Evolutionary conservation across 2,888 invertebrate species (phyloP), one percentile per base, ranked within the genome.

Genomic region (Litoditis marina): DNA sequence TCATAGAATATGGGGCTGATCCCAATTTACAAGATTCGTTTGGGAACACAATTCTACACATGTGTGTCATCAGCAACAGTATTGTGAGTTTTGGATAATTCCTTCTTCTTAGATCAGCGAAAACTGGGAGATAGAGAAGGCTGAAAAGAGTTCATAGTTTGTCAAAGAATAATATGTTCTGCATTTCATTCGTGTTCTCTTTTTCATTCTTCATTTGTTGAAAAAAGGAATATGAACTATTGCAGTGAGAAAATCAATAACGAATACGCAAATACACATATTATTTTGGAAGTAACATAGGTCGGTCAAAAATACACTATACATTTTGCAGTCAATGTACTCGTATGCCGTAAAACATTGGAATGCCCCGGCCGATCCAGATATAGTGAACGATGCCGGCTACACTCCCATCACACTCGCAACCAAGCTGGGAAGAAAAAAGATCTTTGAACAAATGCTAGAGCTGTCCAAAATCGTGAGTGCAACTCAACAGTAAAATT

Each of bases 11-110:
- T 52, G 94, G 91, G 1, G 94, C 95, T 0, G 90, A 96, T 85
- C 96, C 96, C 0, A 94, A 98, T 84, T 87, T 89, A 5, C 91
- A 92, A 83, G 96, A 98, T 84, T 89, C 91, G 0, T 95, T 94
- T 82, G 98, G 98, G 13, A 98, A 98, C 84, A 95, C 94, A 89
- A 92, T 95, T 70, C 87, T 98, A n/a, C 98, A 98, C 83, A 95
- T 98, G 94, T 93, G 96, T 39, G 96, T 98, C 39, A 94, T 98
- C 66, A 91, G 92, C 82, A 93, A 96, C 85, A 94, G 95, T 85
- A 86, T 93, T 87, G 94, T 94, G 85, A 85, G 86, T 81, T 46
- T 58, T 32, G 28, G 32, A n/a, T n/a, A n/a, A n/a, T n/a, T n/a
- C n/a, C n/a, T n/a, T n/a, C n/a, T n/a, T n/a, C n/a, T n/a, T n/a